These are phyloP conservation scores for Bellardia bayeri DNA, from an alignment of 2,888 invertebrate genomes.

Conservation along the genomic window DNA sequence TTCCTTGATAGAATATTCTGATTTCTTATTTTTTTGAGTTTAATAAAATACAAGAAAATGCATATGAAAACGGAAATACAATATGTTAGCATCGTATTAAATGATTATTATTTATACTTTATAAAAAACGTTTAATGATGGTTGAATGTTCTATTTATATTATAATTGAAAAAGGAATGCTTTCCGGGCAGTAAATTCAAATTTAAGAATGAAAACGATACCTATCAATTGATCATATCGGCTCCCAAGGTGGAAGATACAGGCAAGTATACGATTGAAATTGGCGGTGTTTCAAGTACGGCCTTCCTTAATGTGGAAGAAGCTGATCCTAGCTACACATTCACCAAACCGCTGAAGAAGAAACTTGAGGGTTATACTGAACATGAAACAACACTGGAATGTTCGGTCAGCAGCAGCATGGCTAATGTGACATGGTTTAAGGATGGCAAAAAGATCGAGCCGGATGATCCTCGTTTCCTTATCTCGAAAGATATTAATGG, in stretches of 20 bases:
- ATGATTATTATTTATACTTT: too few relatives aligned
- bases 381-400: constrained; percentile 96
- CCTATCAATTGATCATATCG: constrained; percentile 94
- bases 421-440: constrained; percentile 98
- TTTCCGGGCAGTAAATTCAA: constrained; percentile 98
- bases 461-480: constrained; percentile 90
- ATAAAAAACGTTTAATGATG: too few relatives aligned
- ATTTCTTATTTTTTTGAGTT: too few relatives aligned
- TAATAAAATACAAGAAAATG: too few relatives aligned
- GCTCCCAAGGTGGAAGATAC: constrained; percentile 98
- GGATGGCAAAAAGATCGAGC: constrained; percentile 91
- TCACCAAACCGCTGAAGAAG: constrained; percentile 95
- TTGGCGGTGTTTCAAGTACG: constrained; percentile 94
- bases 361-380: constrained; percentile 94
- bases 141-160: neutral
- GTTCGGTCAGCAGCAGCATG: constrained; percentile 96
- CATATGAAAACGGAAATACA: too few relatives aligned
- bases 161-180: constrained; percentile 88
- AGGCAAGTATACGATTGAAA: constrained; percentile 98
- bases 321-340: constrained; percentile 96
- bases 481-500: constrained; percentile 97
- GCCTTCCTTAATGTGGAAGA: constrained; percentile 98
- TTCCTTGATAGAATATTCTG: too few relatives aligned
- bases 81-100: too few relatives aligned
- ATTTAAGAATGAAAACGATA: constrained; percentile 95